Evolutionary conservation across 2,888 invertebrate species (phyloP), one percentile per base, ranked within the genome.

Genomic region (Mechanitis messenoides): DNA sequence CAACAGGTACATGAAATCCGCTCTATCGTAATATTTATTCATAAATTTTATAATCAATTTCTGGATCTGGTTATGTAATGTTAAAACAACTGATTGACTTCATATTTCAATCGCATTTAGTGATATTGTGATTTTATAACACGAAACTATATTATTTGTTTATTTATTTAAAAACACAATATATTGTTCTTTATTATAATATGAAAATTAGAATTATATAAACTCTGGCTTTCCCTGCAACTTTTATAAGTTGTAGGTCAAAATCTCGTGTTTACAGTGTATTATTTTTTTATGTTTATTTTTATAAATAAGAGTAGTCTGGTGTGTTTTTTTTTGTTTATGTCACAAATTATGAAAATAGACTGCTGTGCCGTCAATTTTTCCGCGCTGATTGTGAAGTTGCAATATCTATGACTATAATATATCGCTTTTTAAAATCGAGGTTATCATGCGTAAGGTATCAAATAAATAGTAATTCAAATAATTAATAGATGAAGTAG

Each of bases 371-470:
- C 2, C 35, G 31, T 11, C 9, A 6, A 31, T 50, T 50, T 31
- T 50, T 28, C 50, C 50, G 50, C 50, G 31, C 50, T 50, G 50
- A 50, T 50, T 50, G 50, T 28, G 9, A 50, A 50, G 31, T 50
- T 50, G 50, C 50, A 50, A 50, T 11, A 31, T 20, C 20, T 20
- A 47, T n/a, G 4, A 47, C 20, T 20, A 47, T n/a, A 20, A 47
- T 50, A 6, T 50, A 50, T 28, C 50, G 50, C 31, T 31, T 42
- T 11, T 31, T 31, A 31, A n/a, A 50, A 50, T 50, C 28, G 42
- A 50, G 50, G 50, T 9, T 50, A 50, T 9, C 11, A 31, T 42
- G 9, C 42, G 9, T 9, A 42, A 3, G 9, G 9, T 42, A 42
- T 42, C 6, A 38, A 6, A 38, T 38, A 38, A 38, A 38, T 6